These are phyloP conservation scores for Caenorhabditis zanzibari DNA, from an alignment of 2,888 invertebrate genomes.

Conservation along the genomic window DNA sequence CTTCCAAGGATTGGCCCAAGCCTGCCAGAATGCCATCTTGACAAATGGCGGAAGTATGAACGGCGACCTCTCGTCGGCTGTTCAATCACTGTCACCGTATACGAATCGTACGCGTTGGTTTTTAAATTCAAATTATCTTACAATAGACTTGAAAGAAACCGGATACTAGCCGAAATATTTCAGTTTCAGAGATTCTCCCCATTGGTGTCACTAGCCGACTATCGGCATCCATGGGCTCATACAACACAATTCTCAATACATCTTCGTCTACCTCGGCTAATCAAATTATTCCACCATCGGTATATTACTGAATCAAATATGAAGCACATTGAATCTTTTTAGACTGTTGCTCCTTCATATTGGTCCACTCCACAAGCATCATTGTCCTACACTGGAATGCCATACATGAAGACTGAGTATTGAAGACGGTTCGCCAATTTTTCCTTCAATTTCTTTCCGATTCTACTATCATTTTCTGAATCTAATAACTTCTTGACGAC, in stretches of 20 bases:
- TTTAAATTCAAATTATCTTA: not conserved
- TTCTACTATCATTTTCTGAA: not conserved
- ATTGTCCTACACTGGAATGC: slow-evolving; percentile 64
- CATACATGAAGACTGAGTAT: slow-evolving; percentile 61
- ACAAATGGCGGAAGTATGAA: slow-evolving; percentile 50
- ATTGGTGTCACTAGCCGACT: slow-evolving; percentile 42
- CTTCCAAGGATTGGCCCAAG: slow-evolving; percentile 86
- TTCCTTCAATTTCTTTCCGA: slow-evolving; percentile 14
- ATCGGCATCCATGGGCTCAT: slow-evolving; percentile 34
- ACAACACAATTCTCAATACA: slow-evolving; percentile 38
- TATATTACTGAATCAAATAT: not conserved
- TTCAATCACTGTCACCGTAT: slow-evolving; percentile 65
- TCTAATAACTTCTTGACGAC: not conserved
- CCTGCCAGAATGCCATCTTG: slow-evolving; percentile 76
- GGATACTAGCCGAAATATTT: not conserved
- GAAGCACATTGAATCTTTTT: not conserved
- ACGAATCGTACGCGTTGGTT: slow-evolving; percentile 59
- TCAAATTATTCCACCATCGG: slow-evolving; percentile 55
- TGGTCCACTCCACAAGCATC: slow-evolving; percentile 56
- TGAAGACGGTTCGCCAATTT: slow-evolving; percentile 49
- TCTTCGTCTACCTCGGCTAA: slow-evolving; percentile 34
- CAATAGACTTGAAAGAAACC: not conserved
- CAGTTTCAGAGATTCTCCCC: slow-evolving; percentile 54
- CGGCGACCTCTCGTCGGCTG: slow-evolving; percentile 64
- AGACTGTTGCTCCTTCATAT: slow-evolving; percentile 44